A percentile compares a stretch with the other conserved stretches of the same genome.
These are phyloP conservation scores for Caranx melampygus DNA, from an alignment of 2,113 vertebrate genomes.

Conservation along the genomic window DNA sequence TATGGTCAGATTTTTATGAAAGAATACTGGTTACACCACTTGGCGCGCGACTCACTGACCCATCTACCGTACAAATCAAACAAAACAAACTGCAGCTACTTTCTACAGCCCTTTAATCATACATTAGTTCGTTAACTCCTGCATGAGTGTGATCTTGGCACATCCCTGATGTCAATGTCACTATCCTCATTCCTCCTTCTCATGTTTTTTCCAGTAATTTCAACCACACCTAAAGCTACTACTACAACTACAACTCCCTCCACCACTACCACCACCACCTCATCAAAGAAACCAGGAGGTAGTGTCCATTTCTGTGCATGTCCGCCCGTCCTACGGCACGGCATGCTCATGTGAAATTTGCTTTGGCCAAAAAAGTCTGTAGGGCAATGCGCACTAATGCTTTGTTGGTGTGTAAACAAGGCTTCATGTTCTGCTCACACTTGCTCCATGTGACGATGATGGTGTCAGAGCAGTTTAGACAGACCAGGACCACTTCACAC, in stretches of 20 bases:
- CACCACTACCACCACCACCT: background rate
- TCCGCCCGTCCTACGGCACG: background rate
- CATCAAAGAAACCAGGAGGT: conserved; percentile 18
- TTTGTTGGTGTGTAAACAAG: too few species aligned
- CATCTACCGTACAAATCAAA: too few species aligned
- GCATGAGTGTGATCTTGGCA: background rate
- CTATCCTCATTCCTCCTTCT: background rate
- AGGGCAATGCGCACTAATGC: too few species aligned
- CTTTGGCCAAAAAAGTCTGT: background rate
- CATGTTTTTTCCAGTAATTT: background rate
- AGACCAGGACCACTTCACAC: background rate
- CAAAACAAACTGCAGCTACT: background rate
- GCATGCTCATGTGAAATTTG: background rate
- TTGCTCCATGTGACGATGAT: too few species aligned
- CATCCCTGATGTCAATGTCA: background rate
- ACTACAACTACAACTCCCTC: background rate
- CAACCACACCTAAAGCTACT: background rate
- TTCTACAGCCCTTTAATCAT: too few species aligned
- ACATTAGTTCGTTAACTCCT: background rate
- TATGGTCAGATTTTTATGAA: too few species aligned
- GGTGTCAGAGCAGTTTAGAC: too few species aligned
- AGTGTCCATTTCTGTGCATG: background rate
- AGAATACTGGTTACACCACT: too few species aligned
- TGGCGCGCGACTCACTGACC: too few species aligned
- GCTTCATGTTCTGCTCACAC: too few species aligned